Conservation (phyloP, 2,888 invertebrate genomes). For the Lasioglossum calceatum region DNA sequence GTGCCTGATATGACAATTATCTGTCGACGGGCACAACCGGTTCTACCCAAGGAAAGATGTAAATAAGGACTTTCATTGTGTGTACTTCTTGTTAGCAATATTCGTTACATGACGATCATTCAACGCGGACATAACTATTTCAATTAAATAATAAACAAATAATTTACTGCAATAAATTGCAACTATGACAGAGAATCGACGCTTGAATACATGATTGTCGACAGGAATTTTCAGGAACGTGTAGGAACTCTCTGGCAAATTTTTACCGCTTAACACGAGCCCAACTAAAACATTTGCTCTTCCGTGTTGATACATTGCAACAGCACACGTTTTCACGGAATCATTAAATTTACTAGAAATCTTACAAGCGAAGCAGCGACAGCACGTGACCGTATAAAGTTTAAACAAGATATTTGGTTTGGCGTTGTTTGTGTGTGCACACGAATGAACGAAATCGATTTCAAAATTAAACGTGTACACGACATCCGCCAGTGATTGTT, state of each 20-base stretch:
- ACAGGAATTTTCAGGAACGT: background rate
- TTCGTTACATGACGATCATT: background rate
- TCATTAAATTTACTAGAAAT: background rate
- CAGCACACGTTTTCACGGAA: background rate
- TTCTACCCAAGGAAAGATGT: conserved; percentile 28
- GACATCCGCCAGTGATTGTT: background rate
- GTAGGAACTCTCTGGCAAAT: background rate
- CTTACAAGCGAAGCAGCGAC: background rate
- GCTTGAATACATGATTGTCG: background rate
- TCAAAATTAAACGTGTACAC: conserved; percentile 2
- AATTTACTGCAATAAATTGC: background rate
- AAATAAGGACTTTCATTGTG: conserved; percentile 26
- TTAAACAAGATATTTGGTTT: background rate
- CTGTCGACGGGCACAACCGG: conserved; percentile 48
- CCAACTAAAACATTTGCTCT: background rate
- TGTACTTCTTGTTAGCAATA: background rate
- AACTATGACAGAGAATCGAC: background rate
- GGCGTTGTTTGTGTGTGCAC: background rate
- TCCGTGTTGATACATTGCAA: background rate
- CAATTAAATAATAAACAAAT: too few species aligned
- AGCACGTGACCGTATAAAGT: background rate
- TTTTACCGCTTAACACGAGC: background rate
- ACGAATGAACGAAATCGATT: conserved; percentile 14
- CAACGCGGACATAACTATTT: background rate
- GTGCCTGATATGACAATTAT: conserved; percentile 53